Conservation (phyloP, 2,113 vertebrate genomes). For the Carollia perspicillata region DNA sequence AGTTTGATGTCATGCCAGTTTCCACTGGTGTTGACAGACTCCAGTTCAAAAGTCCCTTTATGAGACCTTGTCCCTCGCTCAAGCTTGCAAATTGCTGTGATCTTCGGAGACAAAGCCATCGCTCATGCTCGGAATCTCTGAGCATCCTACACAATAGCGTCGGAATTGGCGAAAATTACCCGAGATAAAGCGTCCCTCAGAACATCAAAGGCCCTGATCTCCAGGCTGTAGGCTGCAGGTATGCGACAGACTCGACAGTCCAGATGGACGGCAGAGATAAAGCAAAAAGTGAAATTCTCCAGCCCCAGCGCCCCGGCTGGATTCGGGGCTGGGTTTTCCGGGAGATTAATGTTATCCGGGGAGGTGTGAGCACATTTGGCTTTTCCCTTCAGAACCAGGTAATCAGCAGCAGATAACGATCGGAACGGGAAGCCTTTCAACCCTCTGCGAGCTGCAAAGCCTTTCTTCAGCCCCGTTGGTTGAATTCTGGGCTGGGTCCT, state of each 20-base stretch:
- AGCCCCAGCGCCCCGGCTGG: conserved; percentile 41
- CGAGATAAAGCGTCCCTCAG: conserved; percentile 85
- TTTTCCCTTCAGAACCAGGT: conserved; percentile 62
- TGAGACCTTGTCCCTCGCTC: conserved; percentile 84
- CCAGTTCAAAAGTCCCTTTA: conserved; percentile 89
- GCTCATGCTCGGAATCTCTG: conserved; percentile 85
- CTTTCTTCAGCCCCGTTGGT: background rate
- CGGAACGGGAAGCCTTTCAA: background rate
- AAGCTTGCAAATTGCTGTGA: conserved; percentile 95
- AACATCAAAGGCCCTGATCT: conserved; percentile 90
- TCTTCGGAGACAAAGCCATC: conserved; percentile 89
- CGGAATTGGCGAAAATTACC: conserved; percentile 90
- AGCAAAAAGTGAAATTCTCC: conserved; percentile 76
- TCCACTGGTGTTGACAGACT: conserved; percentile 85
- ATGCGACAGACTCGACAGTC: conserved; percentile 83
- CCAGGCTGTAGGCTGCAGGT: conserved; percentile 83
- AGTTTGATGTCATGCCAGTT: conserved; percentile 76
- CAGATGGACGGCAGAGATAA: conserved; percentile 86
- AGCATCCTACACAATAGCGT: conserved; percentile 83
- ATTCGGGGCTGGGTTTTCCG: conserved; percentile 71
- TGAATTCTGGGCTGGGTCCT: background rate
- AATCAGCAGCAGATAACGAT: conserved; percentile 30
- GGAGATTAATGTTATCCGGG: conserved; percentile 50
- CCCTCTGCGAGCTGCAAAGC: background rate
- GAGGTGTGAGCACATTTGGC: conserved; percentile 66